Percentiles rank a stretch among this genome's conserved stretches.
Conservation (phyloP, 2,888 invertebrate species). For the Mythimna vitellina region DNA sequence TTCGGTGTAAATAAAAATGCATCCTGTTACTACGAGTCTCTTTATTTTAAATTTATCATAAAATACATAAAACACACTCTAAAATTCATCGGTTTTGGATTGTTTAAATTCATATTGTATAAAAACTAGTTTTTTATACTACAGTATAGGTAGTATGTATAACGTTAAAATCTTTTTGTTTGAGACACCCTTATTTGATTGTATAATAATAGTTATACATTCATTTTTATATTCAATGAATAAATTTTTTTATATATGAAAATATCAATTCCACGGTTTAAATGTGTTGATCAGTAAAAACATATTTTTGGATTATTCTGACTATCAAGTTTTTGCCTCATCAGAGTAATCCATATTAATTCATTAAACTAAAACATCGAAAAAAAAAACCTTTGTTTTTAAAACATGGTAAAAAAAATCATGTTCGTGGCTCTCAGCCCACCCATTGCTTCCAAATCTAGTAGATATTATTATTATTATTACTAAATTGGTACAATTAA, state of each 20-base stretch:
- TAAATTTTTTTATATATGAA: neutral
- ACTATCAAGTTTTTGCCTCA: too few relatives aligned
- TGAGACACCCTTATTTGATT: conserved; percentile 8
- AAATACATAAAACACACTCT: conserved; percentile 41
- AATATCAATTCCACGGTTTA: neutral
- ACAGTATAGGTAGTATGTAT: neutral
- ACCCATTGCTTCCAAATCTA: too few relatives aligned
- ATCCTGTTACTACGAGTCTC: conserved; percentile 29
- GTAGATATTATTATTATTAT: too few relatives aligned
- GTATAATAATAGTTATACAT: neutral
- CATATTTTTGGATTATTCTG: neutral
- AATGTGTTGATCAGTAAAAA: neutral
- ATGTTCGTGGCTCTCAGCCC: too few relatives aligned
- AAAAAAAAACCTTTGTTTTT: neutral
- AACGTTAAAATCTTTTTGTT: conserved; percentile 10
- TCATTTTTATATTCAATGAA: too few relatives aligned
- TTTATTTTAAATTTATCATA: conserved; percentile 44
- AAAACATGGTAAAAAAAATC: neutral
- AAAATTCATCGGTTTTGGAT: conserved; percentile 45
- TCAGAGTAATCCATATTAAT: neutral
- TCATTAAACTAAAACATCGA: neutral
- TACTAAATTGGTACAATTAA: too few relatives aligned
- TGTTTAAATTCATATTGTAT: conserved; percentile 9
- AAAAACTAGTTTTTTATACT: conserved; percentile 24
- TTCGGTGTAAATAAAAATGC: conserved; percentile 61